These are phyloP conservation scores for Rhombomys opimus DNA, from an alignment of 2,113 vertebrate genomes.

Conservation along the genomic window DNA sequence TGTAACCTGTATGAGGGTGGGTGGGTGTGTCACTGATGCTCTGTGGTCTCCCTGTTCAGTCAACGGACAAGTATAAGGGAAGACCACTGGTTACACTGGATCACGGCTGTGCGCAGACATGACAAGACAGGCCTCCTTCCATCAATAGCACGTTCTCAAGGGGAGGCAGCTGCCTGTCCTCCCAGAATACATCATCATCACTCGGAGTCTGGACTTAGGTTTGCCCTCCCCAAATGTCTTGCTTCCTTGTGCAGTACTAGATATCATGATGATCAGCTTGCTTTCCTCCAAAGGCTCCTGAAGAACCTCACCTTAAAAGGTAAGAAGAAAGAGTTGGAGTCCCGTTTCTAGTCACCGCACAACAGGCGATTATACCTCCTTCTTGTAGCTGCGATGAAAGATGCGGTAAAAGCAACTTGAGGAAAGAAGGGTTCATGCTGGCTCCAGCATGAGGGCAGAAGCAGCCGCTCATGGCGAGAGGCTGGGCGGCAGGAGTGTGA, in stretches of 20 bases:
- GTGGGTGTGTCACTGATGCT: neutral
- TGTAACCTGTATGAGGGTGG: neutral
- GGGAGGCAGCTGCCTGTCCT: slow-evolving; percentile 3
- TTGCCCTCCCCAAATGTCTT: neutral
- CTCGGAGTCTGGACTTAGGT: neutral
- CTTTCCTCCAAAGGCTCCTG: slow-evolving; percentile 1
- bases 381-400: neutral
- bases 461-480: neutral
- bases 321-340: neutral
- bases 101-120: neutral
- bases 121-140: neutral
- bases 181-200: neutral
- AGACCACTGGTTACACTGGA: neutral
- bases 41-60: neutral
- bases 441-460: neutral
- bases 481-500: no score
- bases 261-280: neutral
- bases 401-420: neutral
- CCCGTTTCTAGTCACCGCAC: neutral
- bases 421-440: neutral
- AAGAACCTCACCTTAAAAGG: neutral
- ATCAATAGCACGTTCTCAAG: neutral
- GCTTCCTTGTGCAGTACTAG: neutral
- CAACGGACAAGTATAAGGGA: neutral
- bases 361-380: no score